Evolutionary conservation across 2,113 vertebrate species (phyloP).

Genomic region (Cynoglossus semilaevis): DNA sequence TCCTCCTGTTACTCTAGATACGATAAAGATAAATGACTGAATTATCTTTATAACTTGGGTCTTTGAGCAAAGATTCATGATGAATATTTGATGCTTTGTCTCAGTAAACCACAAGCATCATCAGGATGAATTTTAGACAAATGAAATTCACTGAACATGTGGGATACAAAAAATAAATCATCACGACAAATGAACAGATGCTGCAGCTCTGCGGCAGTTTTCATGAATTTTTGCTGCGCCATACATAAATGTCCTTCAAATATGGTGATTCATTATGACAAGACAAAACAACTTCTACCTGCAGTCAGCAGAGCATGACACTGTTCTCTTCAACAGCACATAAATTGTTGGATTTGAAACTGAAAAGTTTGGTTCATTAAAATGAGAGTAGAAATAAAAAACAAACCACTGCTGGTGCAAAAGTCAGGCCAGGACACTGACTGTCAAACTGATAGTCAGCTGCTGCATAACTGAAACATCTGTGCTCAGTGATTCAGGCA

Average conservation of each 20-base stretch:
- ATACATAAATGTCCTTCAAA: conserved; percentile 2
- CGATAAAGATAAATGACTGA: no score
- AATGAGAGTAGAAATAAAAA: conserved; percentile 2
- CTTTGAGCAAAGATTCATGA: no score
- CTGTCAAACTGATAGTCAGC: conserved; percentile 27
- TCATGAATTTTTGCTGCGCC: no score
- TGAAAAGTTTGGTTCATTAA: conserved; percentile 1
- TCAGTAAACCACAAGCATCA: no score
- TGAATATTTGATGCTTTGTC: no score
- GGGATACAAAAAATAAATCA: no score
- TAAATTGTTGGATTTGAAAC: conserved; percentile 7
- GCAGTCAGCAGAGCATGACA: neutral
- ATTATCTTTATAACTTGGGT: no score
- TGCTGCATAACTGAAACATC: conserved; percentile 31
- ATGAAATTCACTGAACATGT: no score
- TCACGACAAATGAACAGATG: no score
- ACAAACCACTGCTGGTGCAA: conserved; percentile 1
- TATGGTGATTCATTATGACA: neutral
- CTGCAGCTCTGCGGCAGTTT: no score
- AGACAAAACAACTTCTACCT: conserved; percentile 3
- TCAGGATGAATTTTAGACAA: no score
- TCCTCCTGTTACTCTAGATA: no score
- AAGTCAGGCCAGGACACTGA: conserved; percentile 3
- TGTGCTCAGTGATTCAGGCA: conserved; percentile 9
- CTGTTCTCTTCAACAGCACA: conserved; percentile 8